Percentiles rank a stretch among this genome's conserved stretches.
Conservation (phyloP, 1,140 invertebrate species). For the Pseudachorutes palmiensis region DNA sequence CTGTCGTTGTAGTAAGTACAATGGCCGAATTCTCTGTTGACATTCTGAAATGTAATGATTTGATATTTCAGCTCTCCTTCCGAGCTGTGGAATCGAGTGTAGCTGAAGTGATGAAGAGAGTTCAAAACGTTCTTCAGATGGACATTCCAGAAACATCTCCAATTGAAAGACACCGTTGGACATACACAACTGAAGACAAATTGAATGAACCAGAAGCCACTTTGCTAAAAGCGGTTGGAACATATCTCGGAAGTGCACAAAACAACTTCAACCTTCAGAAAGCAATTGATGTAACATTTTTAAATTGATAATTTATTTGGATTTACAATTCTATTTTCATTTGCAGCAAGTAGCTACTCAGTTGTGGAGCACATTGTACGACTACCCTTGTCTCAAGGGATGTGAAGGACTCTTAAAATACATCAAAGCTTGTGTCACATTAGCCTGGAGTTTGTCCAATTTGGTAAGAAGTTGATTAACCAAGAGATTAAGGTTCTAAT, state of each 20-base stretch:
- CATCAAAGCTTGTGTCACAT: constrained; percentile 53
- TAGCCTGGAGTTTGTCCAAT: constrained; percentile 58
- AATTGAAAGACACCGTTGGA: too few species aligned
- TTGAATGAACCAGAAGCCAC: background rate
- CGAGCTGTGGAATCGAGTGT: constrained; percentile 49
- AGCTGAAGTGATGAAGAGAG: constrained; percentile 45
- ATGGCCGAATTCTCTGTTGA: background rate
- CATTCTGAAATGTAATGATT: constrained; percentile 20
- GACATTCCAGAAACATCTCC: too few species aligned
- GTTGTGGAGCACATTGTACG: constrained; percentile 61
- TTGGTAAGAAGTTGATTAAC: constrained; percentile 43
- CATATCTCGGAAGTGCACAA: constrained; percentile 49
- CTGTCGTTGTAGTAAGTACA: constrained; percentile 77
- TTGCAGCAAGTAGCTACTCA: constrained; percentile 55
- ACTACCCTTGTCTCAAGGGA: constrained; percentile 61
- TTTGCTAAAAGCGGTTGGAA: constrained; percentile 47
- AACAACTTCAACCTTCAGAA: constrained; percentile 51
- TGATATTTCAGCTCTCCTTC: constrained; percentile 52
- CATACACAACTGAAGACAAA: too few species aligned
- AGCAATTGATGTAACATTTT: constrained; percentile 48
- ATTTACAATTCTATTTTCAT: constrained; percentile 21
- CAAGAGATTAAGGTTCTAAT: constrained; percentile 16
- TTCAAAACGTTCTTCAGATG: constrained; percentile 5
- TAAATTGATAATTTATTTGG: constrained; percentile 2
- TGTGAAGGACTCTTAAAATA: constrained; percentile 56